Conservation (phyloP, 2,113 vertebrate species). For the Notothenia coriiceps region DNA sequence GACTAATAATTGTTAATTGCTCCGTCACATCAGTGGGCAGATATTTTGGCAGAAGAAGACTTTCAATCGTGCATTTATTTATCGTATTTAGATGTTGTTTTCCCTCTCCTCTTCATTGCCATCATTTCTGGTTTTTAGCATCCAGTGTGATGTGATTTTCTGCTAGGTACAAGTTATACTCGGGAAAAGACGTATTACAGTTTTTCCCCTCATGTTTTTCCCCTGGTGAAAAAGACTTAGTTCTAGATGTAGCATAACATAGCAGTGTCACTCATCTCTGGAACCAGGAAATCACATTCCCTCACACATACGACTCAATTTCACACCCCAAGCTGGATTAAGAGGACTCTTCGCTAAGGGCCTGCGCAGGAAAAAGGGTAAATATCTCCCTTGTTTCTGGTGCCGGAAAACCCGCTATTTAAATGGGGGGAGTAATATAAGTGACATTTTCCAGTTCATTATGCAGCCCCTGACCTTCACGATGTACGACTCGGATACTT, state of each 20-base stretch:
- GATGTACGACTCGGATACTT: slow-evolving; percentile 76
- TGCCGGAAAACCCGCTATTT: slow-evolving; percentile 80
- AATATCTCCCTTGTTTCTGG: slow-evolving; percentile 80
- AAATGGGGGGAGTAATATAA: slow-evolving; percentile 83
- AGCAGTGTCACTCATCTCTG: slow-evolving; percentile 53
- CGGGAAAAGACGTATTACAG: slow-evolving; percentile 15
- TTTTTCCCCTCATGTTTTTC: slow-evolving; percentile 33
- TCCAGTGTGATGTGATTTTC: slow-evolving; percentile 12
- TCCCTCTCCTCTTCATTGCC: slow-evolving; percentile 10
- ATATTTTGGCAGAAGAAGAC: slow-evolving; percentile 58
- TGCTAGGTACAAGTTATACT: not conserved
- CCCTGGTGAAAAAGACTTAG: slow-evolving; percentile 33
- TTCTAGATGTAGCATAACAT: slow-evolving; percentile 36
- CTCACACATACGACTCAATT: slow-evolving; percentile 72
- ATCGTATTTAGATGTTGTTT: slow-evolving; percentile 44
- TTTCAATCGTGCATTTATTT: slow-evolving; percentile 53
- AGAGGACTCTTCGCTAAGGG: slow-evolving; percentile 75
- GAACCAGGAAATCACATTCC: slow-evolving; percentile 69
- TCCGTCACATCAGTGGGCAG: slow-evolving; percentile 55
- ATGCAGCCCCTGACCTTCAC: slow-evolving; percentile 85
- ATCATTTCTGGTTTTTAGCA: slow-evolving; percentile 6
- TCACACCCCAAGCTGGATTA: slow-evolving; percentile 78
- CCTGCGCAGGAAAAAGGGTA: slow-evolving; percentile 71
- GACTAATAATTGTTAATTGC: slow-evolving; percentile 73
- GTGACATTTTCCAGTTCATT: slow-evolving; percentile 87